These are phyloP conservation scores for Lepidurus apus DNA, from an alignment of 1,140 invertebrate species.

Conservation along the genomic window DNA sequence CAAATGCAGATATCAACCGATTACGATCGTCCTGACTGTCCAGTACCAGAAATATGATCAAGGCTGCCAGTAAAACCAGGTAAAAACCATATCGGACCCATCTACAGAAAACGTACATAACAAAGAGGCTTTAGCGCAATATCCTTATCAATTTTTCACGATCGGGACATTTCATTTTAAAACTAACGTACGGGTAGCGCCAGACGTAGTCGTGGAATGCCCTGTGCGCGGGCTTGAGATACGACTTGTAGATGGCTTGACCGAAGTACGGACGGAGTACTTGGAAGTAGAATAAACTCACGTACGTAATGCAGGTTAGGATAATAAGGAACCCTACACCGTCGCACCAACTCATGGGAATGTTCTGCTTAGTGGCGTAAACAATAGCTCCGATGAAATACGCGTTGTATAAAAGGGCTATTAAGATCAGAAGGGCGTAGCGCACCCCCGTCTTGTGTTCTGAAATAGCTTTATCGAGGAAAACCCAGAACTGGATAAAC, in stretches of 20 bases:
- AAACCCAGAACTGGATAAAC: constrained; percentile 27
- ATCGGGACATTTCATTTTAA: no score
- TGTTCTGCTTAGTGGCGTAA: constrained; percentile 31
- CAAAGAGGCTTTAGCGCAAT: not conserved
- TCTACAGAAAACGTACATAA: constrained; percentile 25
- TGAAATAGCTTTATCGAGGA: constrained; percentile 12
- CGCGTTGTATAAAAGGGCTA: constrained; percentile 39
- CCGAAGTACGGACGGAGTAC: constrained; percentile 57
- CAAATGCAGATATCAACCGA: constrained; percentile 47
- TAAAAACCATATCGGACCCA: constrained; percentile 37
- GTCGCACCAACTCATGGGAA: constrained; percentile 52
- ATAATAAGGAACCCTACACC: constrained; percentile 69
- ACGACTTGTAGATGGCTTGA: constrained; percentile 28
- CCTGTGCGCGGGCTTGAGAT: constrained; percentile 16
- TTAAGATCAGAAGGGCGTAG: constrained; percentile 17
- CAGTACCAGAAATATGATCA: constrained; percentile 55
- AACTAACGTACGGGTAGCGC: constrained; percentile 29
- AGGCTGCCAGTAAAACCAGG: constrained; percentile 45
- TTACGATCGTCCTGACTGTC: constrained; percentile 57
- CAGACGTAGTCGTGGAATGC: constrained; percentile 30
- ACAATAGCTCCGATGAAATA: constrained; percentile 40
- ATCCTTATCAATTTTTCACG: no score
- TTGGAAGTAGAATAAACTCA: constrained; percentile 58
- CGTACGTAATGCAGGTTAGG: constrained; percentile 56
- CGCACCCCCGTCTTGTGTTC: constrained; percentile 23